Evolutionary conservation across 2,888 invertebrate genomes (phyloP).

Genomic region (Enoplolaimus lenunculus): DNA sequence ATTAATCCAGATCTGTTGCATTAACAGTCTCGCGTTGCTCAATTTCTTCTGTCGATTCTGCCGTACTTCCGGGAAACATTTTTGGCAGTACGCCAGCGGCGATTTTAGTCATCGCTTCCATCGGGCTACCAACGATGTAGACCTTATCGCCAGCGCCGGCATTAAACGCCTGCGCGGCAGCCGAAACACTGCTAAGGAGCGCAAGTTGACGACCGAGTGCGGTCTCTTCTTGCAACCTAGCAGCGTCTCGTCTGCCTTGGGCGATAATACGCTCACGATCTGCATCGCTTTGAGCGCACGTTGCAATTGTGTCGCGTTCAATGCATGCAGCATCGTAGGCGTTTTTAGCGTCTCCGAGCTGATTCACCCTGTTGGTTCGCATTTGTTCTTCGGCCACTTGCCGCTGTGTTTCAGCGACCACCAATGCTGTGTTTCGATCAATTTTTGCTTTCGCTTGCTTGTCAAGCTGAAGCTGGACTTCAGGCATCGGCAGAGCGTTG

Average conservation of each 20-base stretch:
- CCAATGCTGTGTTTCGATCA: slow-evolving; percentile 17
- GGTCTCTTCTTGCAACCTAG: neutral
- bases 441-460: slow-evolving; percentile 16
- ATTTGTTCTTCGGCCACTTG: slow-evolving; percentile 15
- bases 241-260: slow-evolving; percentile 5
- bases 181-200: neutral
- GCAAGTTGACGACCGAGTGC: slow-evolving; percentile 10
- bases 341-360: slow-evolving; percentile 10
- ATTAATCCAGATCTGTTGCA: too few species aligned
- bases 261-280: slow-evolving; percentile 5
- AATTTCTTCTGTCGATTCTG: too few species aligned
- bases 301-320: neutral
- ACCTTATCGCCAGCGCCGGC: slow-evolving; percentile 2
- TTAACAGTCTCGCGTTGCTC: too few species aligned
- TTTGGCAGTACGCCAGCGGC: too few species aligned
- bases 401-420: slow-evolving; percentile 9
- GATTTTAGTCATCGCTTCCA: neutral
- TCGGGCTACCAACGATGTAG: slow-evolving; percentile 6
- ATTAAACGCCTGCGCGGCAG: slow-evolving; percentile 4
- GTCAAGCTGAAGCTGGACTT: slow-evolving; percentile 15
- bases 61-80: too few species aligned
- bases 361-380: neutral
- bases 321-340: slow-evolving; percentile 10
- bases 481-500: slow-evolving; percentile 17
- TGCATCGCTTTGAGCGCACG: slow-evolving; percentile 3